Evolutionary conservation across 2,113 vertebrate species (phyloP), one percentile per base, ranked within the genome.

Genomic region (Panthera uncia): DNA sequence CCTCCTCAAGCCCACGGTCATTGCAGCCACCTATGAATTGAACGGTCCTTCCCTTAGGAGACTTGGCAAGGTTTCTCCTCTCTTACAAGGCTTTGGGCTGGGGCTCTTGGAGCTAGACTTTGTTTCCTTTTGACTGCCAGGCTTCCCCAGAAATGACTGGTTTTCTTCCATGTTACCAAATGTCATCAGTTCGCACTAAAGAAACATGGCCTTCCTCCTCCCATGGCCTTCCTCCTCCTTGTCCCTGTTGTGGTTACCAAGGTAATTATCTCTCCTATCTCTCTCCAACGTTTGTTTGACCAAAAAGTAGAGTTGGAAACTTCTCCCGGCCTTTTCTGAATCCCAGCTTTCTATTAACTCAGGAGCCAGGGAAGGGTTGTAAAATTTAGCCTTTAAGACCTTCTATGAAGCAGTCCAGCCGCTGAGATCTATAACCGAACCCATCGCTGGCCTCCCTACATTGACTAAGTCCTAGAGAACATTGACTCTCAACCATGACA

Each of bases 281-380:
- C 33, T 41, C 31, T 87, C 33, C 10, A 66, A 38, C 69, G 79
- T 95, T 93, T 33, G 71, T 87, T 78, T 97, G 29, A 52, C 79
- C 27, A 84, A 82, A 61, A 93, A 74, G 33, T 71, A 33, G 38
- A 29, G 36, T 73, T 86, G 52, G n/a, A 88, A 61, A 69, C 85
- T 61, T 93, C 38, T 33, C 16, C 45, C 33, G 45, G 21, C 89
- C 57, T 93, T 94, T 94, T 85, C 38, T 81, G 86, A 95, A 95
- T 83, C 50, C 80, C 50, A 83, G 25, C 31, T 91, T n/a, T 61
- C 68, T 96, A 95, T 96, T 90, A 94, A 91, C 45, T 91, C 57
- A 36, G 36, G 36, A 89, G 19, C 31, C 55, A 76, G 82, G 48
- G 36, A 57, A 85, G 25, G 63, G 10, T 68, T 96, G 19, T 83